Conservation (phyloP, 1,140 invertebrate genomes). For the Pseudomyrmex flavicornis region DNA sequence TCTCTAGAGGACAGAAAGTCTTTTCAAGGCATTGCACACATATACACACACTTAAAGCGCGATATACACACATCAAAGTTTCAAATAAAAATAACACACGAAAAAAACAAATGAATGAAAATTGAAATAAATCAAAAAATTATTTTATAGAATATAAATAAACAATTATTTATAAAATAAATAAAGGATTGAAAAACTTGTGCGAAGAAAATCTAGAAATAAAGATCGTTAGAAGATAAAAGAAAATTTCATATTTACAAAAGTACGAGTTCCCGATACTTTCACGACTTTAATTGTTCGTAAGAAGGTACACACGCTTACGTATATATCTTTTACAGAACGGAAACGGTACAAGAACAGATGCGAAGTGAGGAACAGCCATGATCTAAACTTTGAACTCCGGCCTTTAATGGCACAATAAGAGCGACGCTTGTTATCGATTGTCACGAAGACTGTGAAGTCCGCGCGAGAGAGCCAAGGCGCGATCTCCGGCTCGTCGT, state of each 20-base stretch:
- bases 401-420: constrained; percentile 54
- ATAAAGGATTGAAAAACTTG: neutral
- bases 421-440: constrained; percentile 50
- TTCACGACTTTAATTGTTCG: neutral
- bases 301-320: neutral
- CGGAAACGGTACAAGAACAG: neutral
- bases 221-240: neutral
- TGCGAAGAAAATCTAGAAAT: too few relatives aligned
- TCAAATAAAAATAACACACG: neutral
- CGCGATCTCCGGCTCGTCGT: constrained; percentile 64
- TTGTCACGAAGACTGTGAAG: constrained; percentile 54
- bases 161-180: constrained; percentile 1
- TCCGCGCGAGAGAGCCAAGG: constrained; percentile 58
- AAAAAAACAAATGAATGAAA: neutral
- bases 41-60: neutral
- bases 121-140: neutral
- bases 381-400: constrained; percentile 44
- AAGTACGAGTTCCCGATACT: neutral
- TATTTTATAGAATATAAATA: neutral
- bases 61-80: neutral
- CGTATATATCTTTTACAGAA: neutral
- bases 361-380: neutral
- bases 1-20: neutral
- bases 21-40: neutral
- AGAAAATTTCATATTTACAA: neutral